Percentiles rank a stretch among this genome's conserved stretches.
These are phyloP conservation scores for Cydia strobilella DNA, from an alignment of 1,140 invertebrate species.

Conservation along the genomic window DNA sequence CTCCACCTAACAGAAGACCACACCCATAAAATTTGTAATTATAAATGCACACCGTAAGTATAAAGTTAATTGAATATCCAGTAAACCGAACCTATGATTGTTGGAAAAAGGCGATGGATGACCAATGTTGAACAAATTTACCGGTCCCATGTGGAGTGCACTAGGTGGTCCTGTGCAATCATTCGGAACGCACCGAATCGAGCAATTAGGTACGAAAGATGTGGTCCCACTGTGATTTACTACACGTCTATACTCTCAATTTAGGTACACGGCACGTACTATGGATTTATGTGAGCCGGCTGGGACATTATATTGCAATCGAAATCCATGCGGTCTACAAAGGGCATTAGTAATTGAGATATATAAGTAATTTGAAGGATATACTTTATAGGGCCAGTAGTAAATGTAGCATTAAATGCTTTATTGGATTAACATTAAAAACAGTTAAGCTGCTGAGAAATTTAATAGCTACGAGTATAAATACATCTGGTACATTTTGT, in stretches of 20 bases:
- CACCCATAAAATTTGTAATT: too few relatives aligned
- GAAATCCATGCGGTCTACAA: slow-evolving; percentile 13
- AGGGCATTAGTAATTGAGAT: slow-evolving; percentile 1
- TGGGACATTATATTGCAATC: slow-evolving; percentile 30
- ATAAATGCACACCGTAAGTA: too few relatives aligned
- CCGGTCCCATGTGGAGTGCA: not conserved
- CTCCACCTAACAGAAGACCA: too few relatives aligned
- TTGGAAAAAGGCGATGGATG: not conserved
- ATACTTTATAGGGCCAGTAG: not conserved
- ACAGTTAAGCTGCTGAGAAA: not conserved
- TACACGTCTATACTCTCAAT: slow-evolving; percentile 21
- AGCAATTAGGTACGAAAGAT: slow-evolving; percentile 29
- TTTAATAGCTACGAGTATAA: too few relatives aligned
- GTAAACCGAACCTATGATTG: too few relatives aligned
- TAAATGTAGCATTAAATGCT: not conserved
- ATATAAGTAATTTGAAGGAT: slow-evolving; percentile 1
- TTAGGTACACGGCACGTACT: slow-evolving; percentile 3
- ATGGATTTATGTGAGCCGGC: slow-evolving; percentile 22
- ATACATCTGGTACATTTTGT: too few relatives aligned
- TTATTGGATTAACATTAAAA: not conserved
- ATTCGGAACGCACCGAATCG: slow-evolving; percentile 27
- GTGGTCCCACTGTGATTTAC: slow-evolving; percentile 23
- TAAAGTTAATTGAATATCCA: too few relatives aligned
- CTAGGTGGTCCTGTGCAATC: slow-evolving; percentile 21
- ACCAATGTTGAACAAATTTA: not conserved